A percentile compares a stretch with the other conserved stretches of the same genome.
Evolutionary conservation across 2,113 vertebrate species (phyloP).

Genomic region (Siniperca knerii): DNA sequence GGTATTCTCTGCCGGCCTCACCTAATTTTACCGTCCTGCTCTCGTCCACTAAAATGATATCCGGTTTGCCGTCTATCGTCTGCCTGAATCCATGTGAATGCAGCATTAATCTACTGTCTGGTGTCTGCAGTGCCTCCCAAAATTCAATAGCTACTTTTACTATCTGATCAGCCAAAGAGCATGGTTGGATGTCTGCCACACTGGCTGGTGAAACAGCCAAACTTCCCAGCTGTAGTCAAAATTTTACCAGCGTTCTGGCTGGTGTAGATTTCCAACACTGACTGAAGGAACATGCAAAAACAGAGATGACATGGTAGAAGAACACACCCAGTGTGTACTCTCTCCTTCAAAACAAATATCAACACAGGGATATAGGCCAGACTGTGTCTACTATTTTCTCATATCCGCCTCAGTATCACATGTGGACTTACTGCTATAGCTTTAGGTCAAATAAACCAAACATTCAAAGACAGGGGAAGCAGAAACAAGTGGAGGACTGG

Average conservation of each 20-base stretch:
- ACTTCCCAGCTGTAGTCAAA: slow-evolving; percentile 52
- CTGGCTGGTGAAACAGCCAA: slow-evolving; percentile 47
- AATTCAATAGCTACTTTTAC: slow-evolving; percentile 51
- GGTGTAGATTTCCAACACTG: slow-evolving; percentile 47
- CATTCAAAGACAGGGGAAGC: slow-evolving; percentile 28
- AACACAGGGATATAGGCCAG: slow-evolving; percentile 65
- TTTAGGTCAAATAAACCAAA: slow-evolving; percentile 57
- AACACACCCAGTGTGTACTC: slow-evolving; percentile 61
- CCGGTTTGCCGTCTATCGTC: background rate
- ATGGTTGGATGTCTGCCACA: slow-evolving; percentile 47
- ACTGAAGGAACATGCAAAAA: slow-evolving; percentile 34
- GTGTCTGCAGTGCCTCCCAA: slow-evolving; percentile 28
- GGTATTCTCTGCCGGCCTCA: background rate
- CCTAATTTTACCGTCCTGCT: background rate
- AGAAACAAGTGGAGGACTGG: slow-evolving; percentile 11
- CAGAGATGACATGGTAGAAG: slow-evolving; percentile 42
- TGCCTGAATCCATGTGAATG: background rate
- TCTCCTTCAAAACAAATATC: slow-evolving; percentile 76
- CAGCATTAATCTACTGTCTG: slow-evolving; percentile 4
- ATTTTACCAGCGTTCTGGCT: slow-evolving; percentile 43
- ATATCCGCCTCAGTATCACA: slow-evolving; percentile 63
- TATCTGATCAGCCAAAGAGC: slow-evolving; percentile 48
- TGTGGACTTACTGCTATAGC: slow-evolving; percentile 44
- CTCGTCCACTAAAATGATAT: background rate
- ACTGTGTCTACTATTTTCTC: slow-evolving; percentile 55